phyloP scores from a whole-genome alignment of 2,113 vertebrate species.

The Cynoglossus semilaevis region DNA sequence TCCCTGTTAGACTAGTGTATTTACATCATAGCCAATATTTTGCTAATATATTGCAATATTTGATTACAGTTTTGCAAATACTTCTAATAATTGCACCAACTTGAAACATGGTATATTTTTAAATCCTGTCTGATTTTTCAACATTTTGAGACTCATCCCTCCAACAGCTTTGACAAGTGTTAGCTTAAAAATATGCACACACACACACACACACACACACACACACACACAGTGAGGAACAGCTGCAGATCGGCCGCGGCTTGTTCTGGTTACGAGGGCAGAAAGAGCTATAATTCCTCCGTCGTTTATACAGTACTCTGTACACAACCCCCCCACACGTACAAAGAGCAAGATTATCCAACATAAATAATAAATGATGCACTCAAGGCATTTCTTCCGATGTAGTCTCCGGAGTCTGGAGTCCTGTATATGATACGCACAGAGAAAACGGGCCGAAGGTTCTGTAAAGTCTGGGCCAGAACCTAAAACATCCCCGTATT shows the following conservation, averaged over 20 bases:
- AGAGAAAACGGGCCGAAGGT: neutral
- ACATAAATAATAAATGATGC: conserved; percentile 35
- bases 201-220: neutral
- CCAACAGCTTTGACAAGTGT: conserved; percentile 11
- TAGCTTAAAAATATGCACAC: neutral
- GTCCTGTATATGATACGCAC: conserved; percentile 9
- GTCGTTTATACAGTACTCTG: neutral
- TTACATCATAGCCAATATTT: too few relatives aligned
- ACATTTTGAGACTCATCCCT: conserved; percentile 50
- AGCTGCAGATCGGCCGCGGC: neutral
- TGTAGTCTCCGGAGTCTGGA: neutral
- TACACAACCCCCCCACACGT: conserved; percentile 2
- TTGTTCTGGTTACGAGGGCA: neutral
- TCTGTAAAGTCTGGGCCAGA: neutral
- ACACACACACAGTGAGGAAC: conserved; percentile 2
- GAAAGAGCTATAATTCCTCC: neutral
- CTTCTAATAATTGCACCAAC: too few relatives aligned
- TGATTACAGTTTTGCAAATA: too few relatives aligned
- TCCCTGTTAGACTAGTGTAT: too few relatives aligned
- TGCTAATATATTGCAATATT: too few relatives aligned
- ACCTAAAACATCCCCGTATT: neutral
- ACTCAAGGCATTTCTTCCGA: conserved; percentile 1
- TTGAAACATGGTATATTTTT: too few relatives aligned
- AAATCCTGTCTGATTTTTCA: too few relatives aligned
- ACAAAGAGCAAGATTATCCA: conserved; percentile 14